Base-by-base conservation (phyloP, 2,888 invertebrate species). In the Dolichomitus sp. region DNA sequence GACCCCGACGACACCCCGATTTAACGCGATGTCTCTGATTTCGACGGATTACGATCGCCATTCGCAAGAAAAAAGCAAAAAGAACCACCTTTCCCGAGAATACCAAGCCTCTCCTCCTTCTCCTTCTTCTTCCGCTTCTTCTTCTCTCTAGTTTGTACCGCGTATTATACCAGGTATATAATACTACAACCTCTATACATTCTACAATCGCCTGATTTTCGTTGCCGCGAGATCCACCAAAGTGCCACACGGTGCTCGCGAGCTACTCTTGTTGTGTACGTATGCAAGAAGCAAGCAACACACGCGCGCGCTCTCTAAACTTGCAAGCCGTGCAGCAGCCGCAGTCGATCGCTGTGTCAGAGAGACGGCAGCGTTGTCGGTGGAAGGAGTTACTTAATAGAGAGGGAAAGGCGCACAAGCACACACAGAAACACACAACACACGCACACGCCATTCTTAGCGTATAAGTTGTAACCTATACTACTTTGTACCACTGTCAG, bases 371-470 rank as follows among this genome's bases (percentile, higher is more conserved):
- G 19, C 14, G 37, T 45, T 27, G 30, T n/a, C 30, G 57, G 59
- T 72, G 57, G 70, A 42, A 42, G 70, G 42, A 70, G 45, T n/a
- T 45, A 37, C 19, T 37, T 37, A 30, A 72, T 59, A 33, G 50
- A 66, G 73, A 73, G 73, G 23, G 69, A 63, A 54, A 65, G 54
- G 54, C 70, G 76, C 72, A 9, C 42, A 23, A 33, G 48, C 74
- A 17, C 40, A 23, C 57, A 57, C 54, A 27, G 37, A 70, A 68
- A 57, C 30, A 79, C 83, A 85, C 84, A 86, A 86, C 86, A 89
- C 86, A 86, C 86, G 85, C 86, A 86, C 88, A 87, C 83, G 88
- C 87, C 89, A 89, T 88, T 89, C 70, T 83, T 90, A 88, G 87
- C 66, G 81, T 86, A 84, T 90, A 90, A 88, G 88, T 65, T 84